Evolutionary conservation across 2,888 invertebrate species (phyloP).

Genomic region (Chirona hameri): DNA sequence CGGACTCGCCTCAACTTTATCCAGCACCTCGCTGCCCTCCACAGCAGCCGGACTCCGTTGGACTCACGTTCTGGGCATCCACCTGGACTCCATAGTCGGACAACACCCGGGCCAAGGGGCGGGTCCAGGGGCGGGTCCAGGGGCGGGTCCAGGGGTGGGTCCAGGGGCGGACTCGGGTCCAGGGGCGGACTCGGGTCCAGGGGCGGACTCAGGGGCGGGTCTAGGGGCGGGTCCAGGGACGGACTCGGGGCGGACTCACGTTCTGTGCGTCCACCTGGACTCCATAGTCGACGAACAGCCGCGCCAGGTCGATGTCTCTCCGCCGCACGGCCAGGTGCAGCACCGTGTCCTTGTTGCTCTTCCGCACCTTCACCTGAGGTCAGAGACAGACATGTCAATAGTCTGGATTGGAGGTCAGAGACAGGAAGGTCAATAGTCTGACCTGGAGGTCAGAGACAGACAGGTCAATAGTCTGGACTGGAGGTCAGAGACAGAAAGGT

Average conservation of each 20-base stretch:
- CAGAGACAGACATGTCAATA: not conserved
- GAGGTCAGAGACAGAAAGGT: too few relatives aligned
- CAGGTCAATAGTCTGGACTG: not conserved
- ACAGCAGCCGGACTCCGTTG: too few relatives aligned
- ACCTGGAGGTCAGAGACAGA: conserved; percentile 37
- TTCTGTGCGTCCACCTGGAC: conserved; percentile 89
- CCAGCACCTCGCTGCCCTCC: too few relatives aligned
- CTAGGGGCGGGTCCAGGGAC: too few relatives aligned
- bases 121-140: too few relatives aligned
- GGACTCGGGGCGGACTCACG: conserved; percentile 66
- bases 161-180: too few relatives aligned
- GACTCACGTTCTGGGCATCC: conserved; percentile 75
- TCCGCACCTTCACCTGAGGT: conserved; percentile 60
- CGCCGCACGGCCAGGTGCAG: conserved; percentile 91
- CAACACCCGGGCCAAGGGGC: conserved; percentile 82
- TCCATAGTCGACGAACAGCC: conserved; percentile 87
- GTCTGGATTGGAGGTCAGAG: not conserved
- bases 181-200: too few relatives aligned
- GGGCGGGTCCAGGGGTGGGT: too few relatives aligned
- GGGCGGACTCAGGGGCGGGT: too few relatives aligned
- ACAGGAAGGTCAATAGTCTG: too few relatives aligned
- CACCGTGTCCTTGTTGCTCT: conserved; percentile 79
- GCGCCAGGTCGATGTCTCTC: conserved; percentile 87
- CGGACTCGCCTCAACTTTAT: too few relatives aligned
- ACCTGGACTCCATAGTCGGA: conserved; percentile 89